Base-by-base conservation (phyloP, 2,888 invertebrate genomes). In the Dynastes hyllus region DNA sequence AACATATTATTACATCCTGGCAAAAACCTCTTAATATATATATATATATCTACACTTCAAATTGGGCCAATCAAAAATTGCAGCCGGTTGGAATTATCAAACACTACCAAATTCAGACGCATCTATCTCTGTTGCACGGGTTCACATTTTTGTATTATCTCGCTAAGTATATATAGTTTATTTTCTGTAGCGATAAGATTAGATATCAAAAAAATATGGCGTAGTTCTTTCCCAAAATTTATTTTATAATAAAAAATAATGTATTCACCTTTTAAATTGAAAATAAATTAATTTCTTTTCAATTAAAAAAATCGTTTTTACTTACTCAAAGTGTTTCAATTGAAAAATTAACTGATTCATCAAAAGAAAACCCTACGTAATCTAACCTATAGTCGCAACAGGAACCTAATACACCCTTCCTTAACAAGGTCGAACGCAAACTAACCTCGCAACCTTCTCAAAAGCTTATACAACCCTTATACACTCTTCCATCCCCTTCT, bases 121-220 rank as follows among this genome's bases (percentile, higher is more conserved):
- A 5, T 37, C 32, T 37, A 37, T 37, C 32, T 37, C 32, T 37
- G 32, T 37, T 3, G 32, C 32, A 37, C 32, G 32, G 5, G 32
- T 37, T 37, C 32, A 37, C 32, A 37, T 37, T 37, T 37, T 5
- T 37, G 32, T 37, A 37, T 37, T 37, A 37, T 37, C 32, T 37
- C 32, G 32, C 32, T 37, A 37, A 37, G 32, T 5, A 37, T 37
- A 37, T 37, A 37, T 37, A 37, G 45, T 45, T 45, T n/a, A 11
- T 55, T 55, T 55, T 22, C 11, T 45, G 45, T 8, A 8, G 55
- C n/a, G 55, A 55, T 55, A 16, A 55, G 55, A 55, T 55, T n/a
- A 55, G n/a, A 55, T n/a, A 55, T n/a, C 45, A 2, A 55, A 55
- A 13, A n/a, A 55, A 55, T 55, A 55, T 55, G 55, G 55, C 55